These are phyloP conservation scores for Chironomus tepperi DNA, from an alignment of 1,140 invertebrate species.

Conservation along the genomic window DNA sequence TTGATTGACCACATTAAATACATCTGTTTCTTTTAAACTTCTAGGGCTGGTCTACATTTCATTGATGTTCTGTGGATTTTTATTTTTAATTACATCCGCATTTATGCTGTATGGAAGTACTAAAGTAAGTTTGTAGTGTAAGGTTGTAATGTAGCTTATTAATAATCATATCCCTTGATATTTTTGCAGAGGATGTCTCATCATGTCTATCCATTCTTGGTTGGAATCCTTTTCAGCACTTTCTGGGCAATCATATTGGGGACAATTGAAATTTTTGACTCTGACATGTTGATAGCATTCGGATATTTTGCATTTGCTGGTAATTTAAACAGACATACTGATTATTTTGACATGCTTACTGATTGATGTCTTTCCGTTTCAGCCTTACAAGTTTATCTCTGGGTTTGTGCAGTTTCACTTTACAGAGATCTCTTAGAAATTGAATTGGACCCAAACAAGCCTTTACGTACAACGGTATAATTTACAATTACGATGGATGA, in stretches of 20 bases:
- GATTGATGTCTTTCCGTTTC: neutral
- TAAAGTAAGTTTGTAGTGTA: neutral
- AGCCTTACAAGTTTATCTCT: neutral
- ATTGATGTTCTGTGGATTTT: neutral
- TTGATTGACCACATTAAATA: too few relatives aligned
- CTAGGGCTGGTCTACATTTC: neutral
- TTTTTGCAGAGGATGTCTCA: neutral
- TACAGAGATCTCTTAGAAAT: neutral
- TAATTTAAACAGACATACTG: neutral
- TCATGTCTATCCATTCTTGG: neutral
- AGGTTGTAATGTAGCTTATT: neutral
- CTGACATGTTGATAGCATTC: neutral
- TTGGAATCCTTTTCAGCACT: neutral
- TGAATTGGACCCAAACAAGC: neutral
- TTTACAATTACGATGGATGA: neutral
- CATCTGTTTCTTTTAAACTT: neutral
- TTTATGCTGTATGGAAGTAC: conserved; percentile 20
- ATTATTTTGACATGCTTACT: neutral
- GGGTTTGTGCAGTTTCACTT: neutral
- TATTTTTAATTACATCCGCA: conserved; percentile 1
- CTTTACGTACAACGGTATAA: neutral
- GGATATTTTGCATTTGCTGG: conserved; percentile 18
- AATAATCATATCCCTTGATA: neutral
- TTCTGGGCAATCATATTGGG: neutral
- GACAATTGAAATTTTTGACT: neutral